Conservation (phyloP, 1,140 invertebrate genomes). For the Drosophila murphyi region DNA sequence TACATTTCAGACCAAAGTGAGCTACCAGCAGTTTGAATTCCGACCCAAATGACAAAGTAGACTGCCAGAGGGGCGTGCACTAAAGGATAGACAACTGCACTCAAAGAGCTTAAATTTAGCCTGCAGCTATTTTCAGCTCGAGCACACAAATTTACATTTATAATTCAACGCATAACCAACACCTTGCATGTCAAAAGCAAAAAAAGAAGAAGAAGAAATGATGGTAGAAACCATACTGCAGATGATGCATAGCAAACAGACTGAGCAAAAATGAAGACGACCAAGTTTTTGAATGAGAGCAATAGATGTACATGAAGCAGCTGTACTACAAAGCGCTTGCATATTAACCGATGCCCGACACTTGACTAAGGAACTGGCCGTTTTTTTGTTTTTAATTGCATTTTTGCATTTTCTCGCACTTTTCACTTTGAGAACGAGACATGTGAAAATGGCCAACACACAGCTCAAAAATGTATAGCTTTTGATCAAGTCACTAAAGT, state of each 20-base stretch:
- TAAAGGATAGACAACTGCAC: conserved; percentile 22
- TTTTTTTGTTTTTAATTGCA: conserved; percentile 4
- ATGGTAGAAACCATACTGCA: conserved; percentile 11
- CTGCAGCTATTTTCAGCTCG: conserved; percentile 53
- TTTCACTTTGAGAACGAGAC: background rate
- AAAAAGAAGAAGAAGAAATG: conserved; percentile 13
- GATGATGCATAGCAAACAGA: conserved; percentile 4
- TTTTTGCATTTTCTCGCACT: conserved; percentile 15
- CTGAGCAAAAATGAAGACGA: conserved; percentile 6
- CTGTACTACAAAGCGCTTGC: conserved; percentile 29
- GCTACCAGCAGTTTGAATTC: background rate
- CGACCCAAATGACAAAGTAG: background rate
- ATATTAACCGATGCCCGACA: conserved; percentile 30
- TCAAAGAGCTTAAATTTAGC: conserved; percentile 49
- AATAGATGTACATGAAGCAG: conserved; percentile 6
- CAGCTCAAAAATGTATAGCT: background rate
- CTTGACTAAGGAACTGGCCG: conserved; percentile 14
- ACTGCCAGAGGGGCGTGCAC: background rate
- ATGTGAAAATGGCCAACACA: background rate
- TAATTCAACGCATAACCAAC: conserved; percentile 39
- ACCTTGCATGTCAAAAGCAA: conserved; percentile 31
- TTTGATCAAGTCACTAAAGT: background rate
- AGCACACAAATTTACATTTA: conserved; percentile 60
- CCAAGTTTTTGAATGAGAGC: conserved; percentile 4
- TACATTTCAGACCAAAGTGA: background rate